Base-by-base conservation (phyloP, 2,888 invertebrate genomes). In the Venusia cambrica region DNA sequence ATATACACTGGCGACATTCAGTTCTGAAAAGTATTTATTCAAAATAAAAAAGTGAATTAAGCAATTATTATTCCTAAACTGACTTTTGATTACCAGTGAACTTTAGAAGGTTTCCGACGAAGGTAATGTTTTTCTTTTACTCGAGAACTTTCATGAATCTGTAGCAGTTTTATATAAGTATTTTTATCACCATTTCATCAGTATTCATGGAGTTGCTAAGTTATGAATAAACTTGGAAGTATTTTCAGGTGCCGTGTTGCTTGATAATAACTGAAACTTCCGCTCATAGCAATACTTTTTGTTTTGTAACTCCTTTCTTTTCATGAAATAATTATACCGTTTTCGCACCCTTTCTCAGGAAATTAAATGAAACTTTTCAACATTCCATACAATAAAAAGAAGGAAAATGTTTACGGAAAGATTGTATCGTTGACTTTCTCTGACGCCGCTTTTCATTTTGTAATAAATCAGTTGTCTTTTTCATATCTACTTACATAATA, bases 131-230 rank as follows among this genome's bases (percentile, higher is more conserved):
- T 10, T 28, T 31, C 16, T 22, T 16, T 19, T 36, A 20, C 9
- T 10, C 16, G n/a, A n/a, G n/a, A 17, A 15, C 15, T 25, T 39
- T 25, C 34, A 31, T 40, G 19, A 35, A 35, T 35, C 16, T 25
- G 29, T 33, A 33, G 30, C 39, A 30, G 19, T 9, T 25, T 16
- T n/a, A n/a, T 20, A 13, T 22, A 14, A 28, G 30, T 16, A 16
- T 26, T 30, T 26, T 22, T 34, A 39, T 39, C 21, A 12, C 8
- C 30, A 7, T 19, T 21, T n/a, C 38, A 40, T 40, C 31, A 31
- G 40, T 40, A 40, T 40, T 40, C 40, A 40, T 40, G 31, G 22
- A 40, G 35, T 31, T 40, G 19, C 21, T 17, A 39, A 39, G 38
- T 34, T 35, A 35, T 31, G 29, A 21, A 31, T 20, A 15, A 34